A percentile compares a stretch with the other conserved stretches of the same genome.
Conservation (phyloP, 2,797 vertebrate species). For the Tiaroga cobitis region DNA sequence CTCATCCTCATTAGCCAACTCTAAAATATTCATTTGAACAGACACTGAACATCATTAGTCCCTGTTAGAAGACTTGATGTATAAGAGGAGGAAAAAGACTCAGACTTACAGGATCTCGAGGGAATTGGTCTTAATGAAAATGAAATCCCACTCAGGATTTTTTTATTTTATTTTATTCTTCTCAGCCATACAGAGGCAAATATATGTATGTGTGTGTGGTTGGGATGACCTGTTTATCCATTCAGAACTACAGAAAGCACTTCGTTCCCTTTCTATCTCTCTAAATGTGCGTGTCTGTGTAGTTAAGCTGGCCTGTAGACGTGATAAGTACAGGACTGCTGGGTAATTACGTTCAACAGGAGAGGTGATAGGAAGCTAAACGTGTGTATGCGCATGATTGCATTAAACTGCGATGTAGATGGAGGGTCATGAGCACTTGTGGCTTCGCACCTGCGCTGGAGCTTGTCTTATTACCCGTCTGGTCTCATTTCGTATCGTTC, state of each 20-base stretch:
- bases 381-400: conserved; percentile 54
- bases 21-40: conserved; percentile 59
- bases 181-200: background rate
- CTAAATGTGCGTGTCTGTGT: conserved; percentile 26
- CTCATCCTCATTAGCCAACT: conserved; percentile 54
- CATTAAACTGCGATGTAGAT: conserved; percentile 55
- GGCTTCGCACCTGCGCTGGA: conserved; percentile 29
- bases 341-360: conserved; percentile 43
- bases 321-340: conserved; percentile 43
- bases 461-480: conserved; percentile 54
- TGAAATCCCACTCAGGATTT: conserved; percentile 24
- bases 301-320: conserved; percentile 29
- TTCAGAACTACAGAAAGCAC: conserved; percentile 23
- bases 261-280: background rate
- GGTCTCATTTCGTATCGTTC: conserved; percentile 33
- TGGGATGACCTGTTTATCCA: conserved; percentile 10
- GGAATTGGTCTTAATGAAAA: conserved; percentile 44
- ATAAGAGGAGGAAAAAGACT: conserved; percentile 46
- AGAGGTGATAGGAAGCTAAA: conserved; percentile 48
- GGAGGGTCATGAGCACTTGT: conserved; percentile 51
- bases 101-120: conserved; percentile 47
- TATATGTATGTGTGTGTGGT: background rate
- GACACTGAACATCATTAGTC: conserved; percentile 53
- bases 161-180: background rate
- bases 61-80: conserved; percentile 54